Conservation (phyloP, 2,888 invertebrate genomes). For the Ischnura elegans region DNA sequence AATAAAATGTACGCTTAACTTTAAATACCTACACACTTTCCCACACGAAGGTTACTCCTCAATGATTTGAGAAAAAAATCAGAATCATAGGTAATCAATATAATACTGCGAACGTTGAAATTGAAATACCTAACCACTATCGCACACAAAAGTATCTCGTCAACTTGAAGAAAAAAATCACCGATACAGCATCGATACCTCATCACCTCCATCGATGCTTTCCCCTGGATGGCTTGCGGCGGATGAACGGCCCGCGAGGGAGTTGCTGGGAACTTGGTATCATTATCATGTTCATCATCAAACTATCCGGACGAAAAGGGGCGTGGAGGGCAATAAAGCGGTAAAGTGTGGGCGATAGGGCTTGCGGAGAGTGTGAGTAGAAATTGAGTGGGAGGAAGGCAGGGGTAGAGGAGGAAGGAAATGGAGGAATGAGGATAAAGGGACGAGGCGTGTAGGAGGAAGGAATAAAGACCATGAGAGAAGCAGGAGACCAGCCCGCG, state of each 20-base stretch:
- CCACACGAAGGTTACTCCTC: too few relatives aligned
- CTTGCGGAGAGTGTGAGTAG: neutral
- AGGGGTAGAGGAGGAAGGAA: neutral
- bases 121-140: too few relatives aligned
- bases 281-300: neutral
- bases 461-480: too few relatives aligned
- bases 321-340: neutral
- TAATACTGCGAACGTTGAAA: too few relatives aligned
- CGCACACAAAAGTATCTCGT: too few relatives aligned
- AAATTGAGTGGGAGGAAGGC: neutral
- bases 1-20: too few relatives aligned
- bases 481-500: neutral
- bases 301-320: neutral
- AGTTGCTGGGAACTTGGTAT: neutral
- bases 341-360: constrained; percentile 24
- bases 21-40: too few relatives aligned
- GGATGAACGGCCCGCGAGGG: neutral
- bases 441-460: neutral
- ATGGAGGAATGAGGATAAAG: neutral
- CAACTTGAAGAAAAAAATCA: too few relatives aligned
- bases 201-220: too few relatives aligned
- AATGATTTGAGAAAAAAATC: too few relatives aligned
- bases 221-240: neutral
- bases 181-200: too few relatives aligned
- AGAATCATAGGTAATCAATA: too few relatives aligned